Evolutionary conservation across 2,113 vertebrate genomes (phyloP).

Genomic region (Trochalopteron elliotii): DNA sequence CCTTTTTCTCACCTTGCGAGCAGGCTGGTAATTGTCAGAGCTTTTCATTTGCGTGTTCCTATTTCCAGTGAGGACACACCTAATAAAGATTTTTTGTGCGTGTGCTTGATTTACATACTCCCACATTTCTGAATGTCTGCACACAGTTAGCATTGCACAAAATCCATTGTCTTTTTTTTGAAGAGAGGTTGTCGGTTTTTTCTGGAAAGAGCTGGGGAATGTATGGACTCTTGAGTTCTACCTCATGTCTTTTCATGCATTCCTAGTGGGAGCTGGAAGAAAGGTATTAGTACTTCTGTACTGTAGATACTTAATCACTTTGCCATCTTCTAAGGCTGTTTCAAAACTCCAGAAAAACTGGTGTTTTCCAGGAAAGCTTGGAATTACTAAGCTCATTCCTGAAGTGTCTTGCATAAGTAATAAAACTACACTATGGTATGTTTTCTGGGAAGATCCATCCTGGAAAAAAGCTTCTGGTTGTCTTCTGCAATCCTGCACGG

Average conservation of each 20-base stretch:
- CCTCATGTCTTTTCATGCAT: accelerated
- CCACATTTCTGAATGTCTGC: neutral
- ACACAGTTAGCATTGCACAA: neutral
- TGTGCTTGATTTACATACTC: neutral
- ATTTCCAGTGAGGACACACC: neutral
- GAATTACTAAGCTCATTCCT: neutral
- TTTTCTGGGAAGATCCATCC: neutral
- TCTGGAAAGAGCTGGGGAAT: neutral
- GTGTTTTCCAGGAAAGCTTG: neutral
- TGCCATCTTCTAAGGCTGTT: neutral
- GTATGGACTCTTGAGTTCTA: neutral
- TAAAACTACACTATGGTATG: neutral
- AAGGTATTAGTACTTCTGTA: neutral
- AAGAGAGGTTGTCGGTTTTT: neutral
- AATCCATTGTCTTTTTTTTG: neutral
- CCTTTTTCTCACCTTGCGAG: neutral
- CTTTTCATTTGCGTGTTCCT: neutral
- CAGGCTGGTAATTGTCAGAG: neutral
- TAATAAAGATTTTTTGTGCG: neutral
- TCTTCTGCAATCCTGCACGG: neutral
- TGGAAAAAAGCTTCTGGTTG: neutral
- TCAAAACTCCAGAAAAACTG: neutral
- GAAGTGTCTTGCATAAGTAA: neutral
- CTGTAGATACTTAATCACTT: neutral
- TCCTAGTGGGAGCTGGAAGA: neutral